These are phyloP conservation scores for Oxyteleia sp. DNA, from an alignment of 2,888 invertebrate genomes.

Conservation along the genomic window DNA sequence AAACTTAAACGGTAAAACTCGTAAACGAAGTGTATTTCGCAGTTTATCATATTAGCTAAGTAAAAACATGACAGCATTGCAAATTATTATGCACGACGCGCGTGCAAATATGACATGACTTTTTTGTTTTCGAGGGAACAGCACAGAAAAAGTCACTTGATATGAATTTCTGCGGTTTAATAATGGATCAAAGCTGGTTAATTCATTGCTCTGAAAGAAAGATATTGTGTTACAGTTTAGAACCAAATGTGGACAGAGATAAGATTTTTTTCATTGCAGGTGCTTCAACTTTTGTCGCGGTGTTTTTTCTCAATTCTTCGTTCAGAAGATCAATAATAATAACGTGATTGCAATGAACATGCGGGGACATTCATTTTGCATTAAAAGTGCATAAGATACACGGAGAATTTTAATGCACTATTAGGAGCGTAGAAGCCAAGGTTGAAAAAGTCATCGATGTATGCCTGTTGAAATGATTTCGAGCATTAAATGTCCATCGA, in stretches of 20 bases:
- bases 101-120: slow-evolving; percentile 35
- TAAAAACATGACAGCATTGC: too few relatives aligned
- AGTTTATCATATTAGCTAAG: too few relatives aligned
- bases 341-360: too few relatives aligned
- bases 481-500: slow-evolving; percentile 29
- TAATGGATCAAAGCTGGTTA: slow-evolving; percentile 5
- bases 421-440: slow-evolving; percentile 12
- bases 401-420: slow-evolving; percentile 29
- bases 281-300: not conserved
- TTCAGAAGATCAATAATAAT: slow-evolving; percentile 3
- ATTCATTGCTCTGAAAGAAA: slow-evolving; percentile 6
- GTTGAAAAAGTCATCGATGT: slow-evolving; percentile 9
- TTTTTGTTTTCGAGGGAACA: slow-evolving; percentile 1
- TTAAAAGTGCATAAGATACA: slow-evolving; percentile 33
- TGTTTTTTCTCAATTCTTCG: not conserved
- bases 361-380: slow-evolving; percentile 38
- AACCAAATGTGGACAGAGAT: slow-evolving; percentile 4
- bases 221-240: slow-evolving; percentile 24
- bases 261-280: not conserved
- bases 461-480: slow-evolving; percentile 36
- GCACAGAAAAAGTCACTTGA: too few relatives aligned
- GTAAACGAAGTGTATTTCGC: too few relatives aligned
- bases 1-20: too few relatives aligned
- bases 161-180: slow-evolving; percentile 28
- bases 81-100: too few relatives aligned